Conservation (phyloP, 2,113 vertebrate species). For the Macquaria ambigua region DNA sequence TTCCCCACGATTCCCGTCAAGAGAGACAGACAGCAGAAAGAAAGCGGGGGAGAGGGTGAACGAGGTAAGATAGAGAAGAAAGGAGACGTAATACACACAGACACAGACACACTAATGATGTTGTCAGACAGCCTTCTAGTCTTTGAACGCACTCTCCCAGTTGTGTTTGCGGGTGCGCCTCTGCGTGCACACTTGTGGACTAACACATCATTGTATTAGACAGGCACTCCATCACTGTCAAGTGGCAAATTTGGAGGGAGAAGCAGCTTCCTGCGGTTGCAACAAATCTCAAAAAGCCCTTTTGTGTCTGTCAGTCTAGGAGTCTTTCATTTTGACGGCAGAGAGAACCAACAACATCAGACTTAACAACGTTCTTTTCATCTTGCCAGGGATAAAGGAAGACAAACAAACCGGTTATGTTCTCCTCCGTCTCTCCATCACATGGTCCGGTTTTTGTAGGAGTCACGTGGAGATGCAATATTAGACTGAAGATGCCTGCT, state of each 20-base stretch:
- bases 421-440: constrained; percentile 37
- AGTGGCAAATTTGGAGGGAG: constrained; percentile 77
- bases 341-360: constrained; percentile 70
- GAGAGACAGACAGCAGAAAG: constrained; percentile 49
- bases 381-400: constrained; percentile 58
- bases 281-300: constrained; percentile 78
- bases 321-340: constrained; percentile 75
- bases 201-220: constrained; percentile 71
- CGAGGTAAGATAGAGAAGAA: constrained; percentile 56
- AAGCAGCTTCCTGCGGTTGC: constrained; percentile 75
- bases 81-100: constrained; percentile 63
- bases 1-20: constrained; percentile 53
- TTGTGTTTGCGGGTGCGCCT: constrained; percentile 58
- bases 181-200: constrained; percentile 52
- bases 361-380: constrained; percentile 65
- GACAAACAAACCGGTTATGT: constrained; percentile 67
- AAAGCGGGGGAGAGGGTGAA: constrained; percentile 48
- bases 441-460: background rate
- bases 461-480: background rate
- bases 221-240: constrained; percentile 81
- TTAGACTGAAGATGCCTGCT: constrained; percentile 2
- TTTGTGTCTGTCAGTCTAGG: constrained; percentile 77
- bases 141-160: constrained; percentile 76
- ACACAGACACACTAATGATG: constrained; percentile 80
- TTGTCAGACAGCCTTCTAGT: constrained; percentile 70